Evolutionary conservation across 2,888 invertebrate genomes (phyloP).

Genomic region (Dromius quadrimaculatus): DNA sequence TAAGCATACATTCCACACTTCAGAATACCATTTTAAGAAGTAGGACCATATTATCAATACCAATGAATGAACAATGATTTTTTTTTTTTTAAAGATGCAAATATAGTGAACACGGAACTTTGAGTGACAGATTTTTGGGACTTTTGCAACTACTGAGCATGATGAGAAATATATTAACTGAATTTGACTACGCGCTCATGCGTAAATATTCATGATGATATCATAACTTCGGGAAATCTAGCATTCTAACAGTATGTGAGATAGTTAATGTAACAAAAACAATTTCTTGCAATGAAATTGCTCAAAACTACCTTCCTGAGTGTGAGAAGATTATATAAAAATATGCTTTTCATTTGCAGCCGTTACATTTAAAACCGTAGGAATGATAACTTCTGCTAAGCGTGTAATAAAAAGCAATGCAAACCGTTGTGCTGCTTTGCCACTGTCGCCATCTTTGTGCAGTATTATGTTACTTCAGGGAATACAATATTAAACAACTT

Average conservation of each 20-base stretch:
- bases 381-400: conserved; percentile 38
- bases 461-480: neutral
- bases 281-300: conserved; percentile 26
- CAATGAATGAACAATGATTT: too few species aligned
- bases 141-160: too few species aligned
- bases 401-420: conserved; percentile 44
- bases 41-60: too few species aligned
- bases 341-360: conserved; percentile 47
- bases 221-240: too few species aligned
- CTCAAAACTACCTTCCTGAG: conserved; percentile 42
- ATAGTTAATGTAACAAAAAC: conserved; percentile 25
- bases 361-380: conserved; percentile 44
- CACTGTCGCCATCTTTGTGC: conserved; percentile 30
- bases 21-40: too few species aligned
- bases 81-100: too few species aligned
- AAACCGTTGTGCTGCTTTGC: conserved; percentile 31
- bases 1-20: too few species aligned
- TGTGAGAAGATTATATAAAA: conserved; percentile 46
- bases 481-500: conserved; percentile 22
- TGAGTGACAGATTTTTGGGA: too few species aligned
- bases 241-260: too few species aligned
- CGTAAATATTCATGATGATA: neutral
- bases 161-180: too few species aligned
- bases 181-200: neutral
- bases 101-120: too few species aligned